Evolutionary conservation across 2,888 invertebrate genomes (phyloP), one percentile per base, ranked within the genome.

Genomic region (Lagria hirta): DNA sequence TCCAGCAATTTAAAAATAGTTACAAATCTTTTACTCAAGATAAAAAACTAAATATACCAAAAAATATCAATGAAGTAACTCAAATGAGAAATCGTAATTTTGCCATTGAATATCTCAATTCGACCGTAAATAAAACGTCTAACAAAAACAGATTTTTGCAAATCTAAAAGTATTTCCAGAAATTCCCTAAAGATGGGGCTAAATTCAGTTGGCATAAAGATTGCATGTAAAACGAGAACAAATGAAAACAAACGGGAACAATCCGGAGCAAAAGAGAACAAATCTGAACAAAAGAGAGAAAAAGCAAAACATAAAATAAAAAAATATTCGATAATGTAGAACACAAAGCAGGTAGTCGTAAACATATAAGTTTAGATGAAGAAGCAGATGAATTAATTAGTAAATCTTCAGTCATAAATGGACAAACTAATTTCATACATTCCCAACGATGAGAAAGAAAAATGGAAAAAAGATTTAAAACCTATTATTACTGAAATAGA

Each of bases 291-390:
- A 33, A 33, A 33, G 23, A 33, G 23, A 33, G 20, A 20, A 22
- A 33, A 33, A 33, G n/a, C 7, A 33, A 33, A 33, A 33, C 6
- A 33, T 23, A 33, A 33, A 33, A 13, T 32, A 32, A 32, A 20
- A 30, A 32, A 32, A 18, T 21, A 21, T 32, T 32, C 20, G 20
- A 12, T 32, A 32, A 18, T 32, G 32, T 13, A 32, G 21, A 32
- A 20, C 32, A 32, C 5, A 32, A 20, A 32, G 32, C 32, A 32
- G 32, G 32, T 32, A 12, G 32, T 20, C 20, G 32, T 11, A 13
- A 32, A 30, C 18, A 17, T 8, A 11, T 8, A 23, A 23, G 23
- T n/a, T n/a, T n/a, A n/a, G n/a, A n/a, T n/a, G n/a, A n/a, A n/a
- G n/a, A n/a, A n/a, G n/a, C n/a, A n/a, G n/a, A n/a, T n/a, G n/a